A percentile compares a stretch with the other conserved stretches of the same genome.
Conservation (phyloP, 2,888 invertebrate genomes). For the Hydriomena furcata region DNA sequence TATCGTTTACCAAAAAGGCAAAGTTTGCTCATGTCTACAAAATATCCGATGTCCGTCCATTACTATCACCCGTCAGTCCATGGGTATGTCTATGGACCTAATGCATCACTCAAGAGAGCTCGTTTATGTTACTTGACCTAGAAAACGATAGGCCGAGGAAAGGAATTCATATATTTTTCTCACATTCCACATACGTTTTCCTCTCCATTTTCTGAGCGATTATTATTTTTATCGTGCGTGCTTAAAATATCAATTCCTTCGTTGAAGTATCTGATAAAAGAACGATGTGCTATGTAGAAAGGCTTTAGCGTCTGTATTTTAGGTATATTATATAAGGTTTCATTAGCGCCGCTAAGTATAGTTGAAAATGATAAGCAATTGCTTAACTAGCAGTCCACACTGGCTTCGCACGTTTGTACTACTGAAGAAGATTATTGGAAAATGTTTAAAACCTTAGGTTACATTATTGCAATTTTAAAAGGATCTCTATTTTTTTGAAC, state of each 20-base stretch:
- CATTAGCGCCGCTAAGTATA: too few relatives aligned
- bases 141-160: slow-evolving; percentile 21
- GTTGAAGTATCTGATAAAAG: slow-evolving; percentile 1
- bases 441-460: too few relatives aligned
- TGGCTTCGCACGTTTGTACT: too few relatives aligned
- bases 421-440: too few relatives aligned
- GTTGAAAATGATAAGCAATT: too few relatives aligned
- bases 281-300: not conserved
- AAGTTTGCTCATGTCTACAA: slow-evolving; percentile 23
- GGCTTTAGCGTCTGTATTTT: too few relatives aligned
- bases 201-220: slow-evolving; percentile 6
- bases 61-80: slow-evolving; percentile 11
- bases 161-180: slow-evolving; percentile 22
- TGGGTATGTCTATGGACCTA: slow-evolving; percentile 20
- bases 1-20: slow-evolving; percentile 10
- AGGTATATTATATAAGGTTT: too few relatives aligned
- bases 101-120: slow-evolving; percentile 20
- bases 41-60: slow-evolving; percentile 29
- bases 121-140: slow-evolving; percentile 28
- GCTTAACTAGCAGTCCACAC: too few relatives aligned
- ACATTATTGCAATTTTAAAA: too few relatives aligned
- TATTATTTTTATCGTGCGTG: slow-evolving; percentile 19
- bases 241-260: slow-evolving; percentile 6
- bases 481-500: too few relatives aligned
- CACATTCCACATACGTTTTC: slow-evolving; percentile 13